phyloP scores from a whole-genome alignment of 2,888 invertebrate species.

The Drosophila niveifrons region DNA sequence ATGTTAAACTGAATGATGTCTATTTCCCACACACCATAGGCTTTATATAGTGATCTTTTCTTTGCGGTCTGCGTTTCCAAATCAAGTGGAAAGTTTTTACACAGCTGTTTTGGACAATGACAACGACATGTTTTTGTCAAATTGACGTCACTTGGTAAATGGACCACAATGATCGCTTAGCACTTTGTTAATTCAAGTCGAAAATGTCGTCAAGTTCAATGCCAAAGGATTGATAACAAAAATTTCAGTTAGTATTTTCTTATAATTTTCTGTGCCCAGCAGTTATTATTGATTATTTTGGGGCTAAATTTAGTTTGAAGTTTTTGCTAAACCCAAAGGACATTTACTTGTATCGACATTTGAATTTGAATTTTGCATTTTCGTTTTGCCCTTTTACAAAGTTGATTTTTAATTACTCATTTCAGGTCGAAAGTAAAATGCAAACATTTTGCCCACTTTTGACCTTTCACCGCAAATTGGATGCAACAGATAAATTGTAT shows the following conservation, averaged over 20 bases:
- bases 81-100: not conserved
- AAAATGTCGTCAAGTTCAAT: not conserved
- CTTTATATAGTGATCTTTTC: not conserved
- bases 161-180: not conserved
- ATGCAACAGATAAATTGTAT: not conserved
- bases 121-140: not conserved
- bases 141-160: not conserved
- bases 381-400: not conserved
- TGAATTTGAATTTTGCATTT: no score
- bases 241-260: not conserved
- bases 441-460: not conserved
- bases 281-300: not conserved
- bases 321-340: not conserved
- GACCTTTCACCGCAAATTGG: not conserved
- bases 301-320: not conserved
- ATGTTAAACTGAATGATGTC: not conserved
- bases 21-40: not conserved
- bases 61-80: not conserved
- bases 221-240: not conserved
- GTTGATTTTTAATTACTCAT: slow-evolving; percentile 1
- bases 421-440: not conserved
- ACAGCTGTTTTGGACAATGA: not conserved
- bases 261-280: not conserved
- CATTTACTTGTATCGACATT: not conserved
- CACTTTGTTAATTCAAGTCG: not conserved